Percentiles rank a stretch among this genome's conserved stretches.
phyloP scores from a whole-genome alignment of 2,888 invertebrate species.

The Brachyptera putata region DNA sequence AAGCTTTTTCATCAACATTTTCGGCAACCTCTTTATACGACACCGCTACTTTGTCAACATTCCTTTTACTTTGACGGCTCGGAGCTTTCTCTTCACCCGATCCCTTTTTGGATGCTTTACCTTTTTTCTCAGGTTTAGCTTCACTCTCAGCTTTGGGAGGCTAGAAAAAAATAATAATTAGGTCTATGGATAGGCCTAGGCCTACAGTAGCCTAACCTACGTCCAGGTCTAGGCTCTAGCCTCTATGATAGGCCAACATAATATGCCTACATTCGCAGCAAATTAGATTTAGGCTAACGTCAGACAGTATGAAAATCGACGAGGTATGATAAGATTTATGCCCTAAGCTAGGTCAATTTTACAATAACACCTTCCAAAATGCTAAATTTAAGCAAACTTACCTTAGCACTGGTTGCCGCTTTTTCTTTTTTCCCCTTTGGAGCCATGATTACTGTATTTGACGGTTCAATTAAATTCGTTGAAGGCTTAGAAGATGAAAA shows the following conservation, averaged over 20 bases:
- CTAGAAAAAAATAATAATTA: not conserved
- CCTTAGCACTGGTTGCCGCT: constrained; percentile 16
- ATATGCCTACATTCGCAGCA: no score
- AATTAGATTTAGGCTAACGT: no score
- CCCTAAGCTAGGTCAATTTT: no score
- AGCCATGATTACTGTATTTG: constrained; percentile 9
- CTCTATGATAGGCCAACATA: no score
- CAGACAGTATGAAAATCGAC: no score
- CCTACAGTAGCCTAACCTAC: no score
- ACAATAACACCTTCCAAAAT: not conserved
- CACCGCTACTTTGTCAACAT: constrained; percentile 12
- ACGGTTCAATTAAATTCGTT: not conserved
- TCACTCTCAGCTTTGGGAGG: constrained; percentile 2
- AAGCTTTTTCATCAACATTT: constrained; percentile 17
- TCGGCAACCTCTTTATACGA: constrained; percentile 15
- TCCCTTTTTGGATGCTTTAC: constrained; percentile 3
- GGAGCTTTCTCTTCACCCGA: not conserved
- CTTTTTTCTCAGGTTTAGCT: not conserved
- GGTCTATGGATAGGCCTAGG: not conserved
- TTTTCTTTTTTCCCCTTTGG: constrained; percentile 23
- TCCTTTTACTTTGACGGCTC: constrained; percentile 4
- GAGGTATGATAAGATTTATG: no score
- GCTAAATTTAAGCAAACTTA: not conserved
- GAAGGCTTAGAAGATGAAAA: not conserved
- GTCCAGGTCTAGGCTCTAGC: no score